These are phyloP conservation scores for Sebastes fasciatus DNA, from an alignment of 2,113 vertebrate genomes.

Conservation along the genomic window DNA sequence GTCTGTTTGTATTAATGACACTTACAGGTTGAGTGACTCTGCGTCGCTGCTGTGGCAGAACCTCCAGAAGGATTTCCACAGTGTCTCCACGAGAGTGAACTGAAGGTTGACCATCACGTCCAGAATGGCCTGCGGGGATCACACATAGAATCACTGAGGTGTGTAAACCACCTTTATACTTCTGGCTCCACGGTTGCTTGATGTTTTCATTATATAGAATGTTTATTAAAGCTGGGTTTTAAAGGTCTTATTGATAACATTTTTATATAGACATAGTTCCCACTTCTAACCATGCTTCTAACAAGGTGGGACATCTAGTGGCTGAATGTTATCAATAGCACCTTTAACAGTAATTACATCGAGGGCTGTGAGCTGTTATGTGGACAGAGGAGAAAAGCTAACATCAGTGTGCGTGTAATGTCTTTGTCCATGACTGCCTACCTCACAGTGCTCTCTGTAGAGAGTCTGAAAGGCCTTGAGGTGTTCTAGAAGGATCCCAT, in stretches of 20 bases:
- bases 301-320: too few species aligned
- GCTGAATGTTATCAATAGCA: too few species aligned
- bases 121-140: constrained; percentile 86
- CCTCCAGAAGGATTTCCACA: constrained; percentile 96
- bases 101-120: constrained; percentile 95
- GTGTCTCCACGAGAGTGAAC: constrained; percentile 92
- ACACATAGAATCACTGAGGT: constrained; percentile 1
- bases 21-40: constrained; percentile 87
- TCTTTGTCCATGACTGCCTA: constrained; percentile 56
- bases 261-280: too few species aligned
- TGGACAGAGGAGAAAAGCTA: not conserved
- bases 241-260: too few species aligned
- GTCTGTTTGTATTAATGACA: constrained; percentile 12
- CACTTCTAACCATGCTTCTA: too few species aligned
- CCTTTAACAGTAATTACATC: not conserved
- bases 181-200: not conserved
- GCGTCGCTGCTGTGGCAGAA: constrained; percentile 87
- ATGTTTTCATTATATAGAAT: not conserved
- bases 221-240: too few species aligned
- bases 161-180: not conserved
- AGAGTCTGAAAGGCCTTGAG: constrained; percentile 90
- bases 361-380: not conserved
- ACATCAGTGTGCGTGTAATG: not conserved
- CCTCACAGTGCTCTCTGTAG: constrained; percentile 95
- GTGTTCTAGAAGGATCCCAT: constrained; percentile 87